A percentile compares a stretch with the other conserved stretches of the same genome.
These are phyloP conservation scores for Gymnoscopelus braueri DNA, from an alignment of 2,797 vertebrate genomes.

Conservation along the genomic window DNA sequence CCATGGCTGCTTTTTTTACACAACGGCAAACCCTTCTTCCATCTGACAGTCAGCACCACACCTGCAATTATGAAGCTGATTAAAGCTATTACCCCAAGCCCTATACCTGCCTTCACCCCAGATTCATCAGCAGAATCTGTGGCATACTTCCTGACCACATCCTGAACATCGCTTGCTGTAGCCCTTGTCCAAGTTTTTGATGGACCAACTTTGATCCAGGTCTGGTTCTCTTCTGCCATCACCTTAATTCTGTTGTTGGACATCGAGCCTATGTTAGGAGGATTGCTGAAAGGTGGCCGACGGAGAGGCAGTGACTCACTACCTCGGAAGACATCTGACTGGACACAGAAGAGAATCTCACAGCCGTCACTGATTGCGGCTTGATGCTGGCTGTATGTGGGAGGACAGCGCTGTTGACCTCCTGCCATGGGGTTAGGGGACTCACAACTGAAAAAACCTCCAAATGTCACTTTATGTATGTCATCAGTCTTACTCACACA, in stretches of 20 bases:
- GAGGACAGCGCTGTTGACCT: constrained; percentile 77
- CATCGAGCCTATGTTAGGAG: constrained; percentile 75
- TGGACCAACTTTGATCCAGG: constrained; percentile 83
- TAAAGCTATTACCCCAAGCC: too few species aligned
- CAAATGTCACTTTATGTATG: constrained; percentile 82
- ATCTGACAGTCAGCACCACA: too few species aligned
- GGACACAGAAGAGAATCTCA: constrained; percentile 89
- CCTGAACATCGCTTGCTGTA: too few species aligned
- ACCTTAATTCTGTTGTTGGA: constrained; percentile 84
- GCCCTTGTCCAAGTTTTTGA: too few species aligned
- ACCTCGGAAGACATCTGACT: constrained; percentile 83
- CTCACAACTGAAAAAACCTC: constrained; percentile 91
- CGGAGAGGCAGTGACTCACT: constrained; percentile 77
- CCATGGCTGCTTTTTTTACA: too few species aligned
- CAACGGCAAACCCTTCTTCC: too few species aligned
- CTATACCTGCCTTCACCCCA: too few species aligned
- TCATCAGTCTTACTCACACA: constrained; percentile 90
- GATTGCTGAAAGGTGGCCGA: constrained; percentile 86
- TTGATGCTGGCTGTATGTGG: constrained; percentile 89
- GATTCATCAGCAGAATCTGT: too few species aligned
- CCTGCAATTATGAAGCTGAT: too few species aligned
- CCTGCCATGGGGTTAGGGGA: constrained; percentile 81
- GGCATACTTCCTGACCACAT: too few species aligned
- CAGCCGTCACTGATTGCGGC: constrained; percentile 88
- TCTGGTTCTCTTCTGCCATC: constrained; percentile 76